Evolutionary conservation across 2,888 invertebrate genomes (phyloP), one percentile per base, ranked within the genome.

Genomic region (Deroplatys truncata): DNA sequence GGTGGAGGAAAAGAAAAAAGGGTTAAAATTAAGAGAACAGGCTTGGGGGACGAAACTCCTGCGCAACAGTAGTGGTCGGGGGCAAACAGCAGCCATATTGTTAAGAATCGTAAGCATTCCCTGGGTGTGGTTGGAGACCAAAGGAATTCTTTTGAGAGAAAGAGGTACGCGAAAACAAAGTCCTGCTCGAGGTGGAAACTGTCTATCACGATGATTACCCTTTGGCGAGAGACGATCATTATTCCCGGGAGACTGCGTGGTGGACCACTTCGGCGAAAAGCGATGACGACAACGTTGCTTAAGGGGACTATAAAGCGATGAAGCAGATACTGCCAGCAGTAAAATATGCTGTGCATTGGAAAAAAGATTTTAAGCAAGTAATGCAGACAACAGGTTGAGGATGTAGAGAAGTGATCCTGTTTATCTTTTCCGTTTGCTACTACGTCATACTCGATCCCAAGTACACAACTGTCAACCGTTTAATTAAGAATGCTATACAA

Each of bases 21-120:
- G 87, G 87, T 87, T 87, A 87, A 87, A 87, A 87, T 87, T 87
- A 87, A 87, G 87, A 87, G 87, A 82, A 87, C 87, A 87, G 83
- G 43, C 82, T 35, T n/a, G 83, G 43, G 87, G 56, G 56, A 72
- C 56, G 56, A 25, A 83, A 28, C 16, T 31, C 35, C 35, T 83
- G 87, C 82, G 28, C 43, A 87, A 87, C n/a, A 87, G 87, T 28
- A n/a, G 87, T 35, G 82, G n/a, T 82, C 82, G 29, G 31, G 86
- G 28, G 31, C n/a, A 56, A 72, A 43, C 84, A 85, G 84, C 87
- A 83, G 87, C 87, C 87, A 87, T 87, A 87, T 87, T 87, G 87
- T 83, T 87, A 43, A 87, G 87, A 83, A 87, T 9, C n/a, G 35
- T 83, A 87, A 25, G 35, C 72, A 85, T 72, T 83, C 87, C n/a